Evolutionary conservation across 2,888 invertebrate genomes (phyloP).

Genomic region (Limenitis camilla): DNA sequence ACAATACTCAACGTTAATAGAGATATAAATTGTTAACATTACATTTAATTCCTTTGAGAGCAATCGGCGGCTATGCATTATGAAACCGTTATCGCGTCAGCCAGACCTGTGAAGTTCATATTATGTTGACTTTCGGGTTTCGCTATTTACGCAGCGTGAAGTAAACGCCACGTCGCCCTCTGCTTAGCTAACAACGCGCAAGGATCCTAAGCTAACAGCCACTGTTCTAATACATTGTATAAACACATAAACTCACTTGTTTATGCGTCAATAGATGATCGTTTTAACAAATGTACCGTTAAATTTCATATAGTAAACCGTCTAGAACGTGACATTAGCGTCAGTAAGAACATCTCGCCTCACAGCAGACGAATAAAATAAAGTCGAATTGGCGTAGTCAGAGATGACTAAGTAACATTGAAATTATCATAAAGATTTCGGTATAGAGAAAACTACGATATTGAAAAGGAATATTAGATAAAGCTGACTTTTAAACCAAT

Average conservation of each 20-base stretch:
- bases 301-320: slow-evolving; percentile 46
- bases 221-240: slow-evolving; percentile 28
- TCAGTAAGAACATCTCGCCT: slow-evolving; percentile 37
- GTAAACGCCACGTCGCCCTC: slow-evolving; percentile 37
- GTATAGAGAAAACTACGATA: slow-evolving; percentile 34
- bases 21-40: slow-evolving; percentile 69
- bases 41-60: slow-evolving; percentile 65
- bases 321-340: slow-evolving; percentile 43
- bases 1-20: slow-evolving; percentile 70
- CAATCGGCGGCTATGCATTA: slow-evolving; percentile 53
- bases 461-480: slow-evolving; percentile 51
- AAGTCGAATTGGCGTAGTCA: slow-evolving; percentile 41
- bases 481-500: slow-evolving; percentile 36
- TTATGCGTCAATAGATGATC: slow-evolving; percentile 26
- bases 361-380: slow-evolving; percentile 57
- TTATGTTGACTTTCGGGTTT: slow-evolving; percentile 32
- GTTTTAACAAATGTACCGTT: slow-evolving; percentile 33
- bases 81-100: slow-evolving; percentile 50
- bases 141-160: slow-evolving; percentile 32
- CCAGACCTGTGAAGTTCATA: slow-evolving; percentile 37
- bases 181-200: slow-evolving; percentile 21
- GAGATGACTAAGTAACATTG: slow-evolving; percentile 47
- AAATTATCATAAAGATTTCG: slow-evolving; percentile 59
- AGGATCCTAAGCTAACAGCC: slow-evolving; percentile 45
- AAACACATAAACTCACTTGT: slow-evolving; percentile 28